These are phyloP conservation scores for Nematopogon swammerdamellus DNA, from an alignment of 2,888 invertebrate genomes.

Conservation along the genomic window DNA sequence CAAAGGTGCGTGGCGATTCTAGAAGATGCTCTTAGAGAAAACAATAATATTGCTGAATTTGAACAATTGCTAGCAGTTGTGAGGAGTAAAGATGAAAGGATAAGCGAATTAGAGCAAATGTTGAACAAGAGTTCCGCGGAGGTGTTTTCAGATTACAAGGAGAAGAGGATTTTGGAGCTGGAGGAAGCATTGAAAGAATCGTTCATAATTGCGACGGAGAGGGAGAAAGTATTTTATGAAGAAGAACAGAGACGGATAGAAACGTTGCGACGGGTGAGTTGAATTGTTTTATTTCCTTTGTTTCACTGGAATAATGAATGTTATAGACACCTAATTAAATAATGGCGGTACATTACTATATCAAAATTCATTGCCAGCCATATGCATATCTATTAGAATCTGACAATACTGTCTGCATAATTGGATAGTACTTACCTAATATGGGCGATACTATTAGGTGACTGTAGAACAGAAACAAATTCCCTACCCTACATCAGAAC, in stretches of 20 bases:
- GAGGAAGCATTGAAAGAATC: constrained; percentile 83
- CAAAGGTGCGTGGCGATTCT: constrained; percentile 51
- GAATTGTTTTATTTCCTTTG: not conserved
- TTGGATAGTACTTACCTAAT: too few species aligned
- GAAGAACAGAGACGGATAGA: constrained; percentile 63
- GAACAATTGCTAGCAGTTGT: constrained; percentile 56
- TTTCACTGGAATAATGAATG: too few species aligned
- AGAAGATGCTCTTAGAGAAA: constrained; percentile 52
- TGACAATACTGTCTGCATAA: too few species aligned
- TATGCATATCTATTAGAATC: too few species aligned
- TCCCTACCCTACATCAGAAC: too few species aligned
- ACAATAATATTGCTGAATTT: constrained; percentile 56
- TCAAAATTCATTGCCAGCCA: too few species aligned
- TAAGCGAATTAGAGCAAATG: constrained; percentile 74
- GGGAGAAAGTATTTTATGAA: constrained; percentile 61
- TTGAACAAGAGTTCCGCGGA: constrained; percentile 45
- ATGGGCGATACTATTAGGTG: too few species aligned
- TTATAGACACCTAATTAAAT: too few species aligned
- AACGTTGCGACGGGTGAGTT: constrained; percentile 62
- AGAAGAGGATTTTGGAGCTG: constrained; percentile 66
- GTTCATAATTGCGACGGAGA: constrained; percentile 66
- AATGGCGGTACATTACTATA: too few species aligned
- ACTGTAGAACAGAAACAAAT: too few species aligned
- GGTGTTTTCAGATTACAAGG: constrained; percentile 33
- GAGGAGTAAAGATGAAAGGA: constrained; percentile 62